phyloP scores from a whole-genome alignment of 2,113 vertebrate genomes.

The Platichthys stellatus region DNA sequence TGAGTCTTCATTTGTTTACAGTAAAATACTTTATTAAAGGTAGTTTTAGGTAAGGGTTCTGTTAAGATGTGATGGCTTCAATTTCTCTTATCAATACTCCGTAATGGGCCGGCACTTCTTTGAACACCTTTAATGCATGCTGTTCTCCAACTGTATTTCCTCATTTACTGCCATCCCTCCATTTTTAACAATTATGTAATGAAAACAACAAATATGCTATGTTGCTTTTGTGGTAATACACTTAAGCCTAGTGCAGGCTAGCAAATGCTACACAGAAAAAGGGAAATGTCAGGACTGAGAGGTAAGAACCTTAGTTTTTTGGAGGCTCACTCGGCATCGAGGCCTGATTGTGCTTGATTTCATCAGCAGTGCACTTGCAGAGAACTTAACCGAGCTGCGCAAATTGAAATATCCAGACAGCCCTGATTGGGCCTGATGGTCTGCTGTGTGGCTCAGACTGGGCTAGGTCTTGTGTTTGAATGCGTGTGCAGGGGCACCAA shows the following conservation, averaged over 20 bases:
- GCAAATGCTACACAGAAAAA: background rate
- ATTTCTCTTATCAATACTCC: background rate
- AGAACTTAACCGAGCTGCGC: conserved; percentile 35
- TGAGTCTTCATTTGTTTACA: too few species aligned
- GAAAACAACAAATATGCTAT: background rate
- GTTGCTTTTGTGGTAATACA: too few species aligned
- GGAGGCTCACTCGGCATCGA: background rate
- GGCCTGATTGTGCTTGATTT: conserved; percentile 48
- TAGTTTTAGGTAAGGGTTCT: background rate
- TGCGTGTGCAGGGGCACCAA: conserved; percentile 14
- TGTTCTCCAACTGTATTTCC: too few species aligned
- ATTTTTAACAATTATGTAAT: background rate
- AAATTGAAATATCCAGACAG: conserved; percentile 54
- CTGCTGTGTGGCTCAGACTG: conserved; percentile 24
- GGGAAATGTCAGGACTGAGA: background rate
- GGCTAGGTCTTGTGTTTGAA: background rate
- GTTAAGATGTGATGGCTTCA: background rate
- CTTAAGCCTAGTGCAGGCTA: background rate
- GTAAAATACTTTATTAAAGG: too few species aligned
- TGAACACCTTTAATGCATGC: background rate
- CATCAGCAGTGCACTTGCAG: conserved; percentile 45
- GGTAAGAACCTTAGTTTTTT: conserved; percentile 11
- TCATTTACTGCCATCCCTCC: background rate
- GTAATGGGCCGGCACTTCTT: background rate
- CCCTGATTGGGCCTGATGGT: conserved; percentile 49